These are phyloP conservation scores for Caenorhabditis panamensis DNA, from an alignment of 2,888 invertebrate genomes.

Conservation along the genomic window DNA sequence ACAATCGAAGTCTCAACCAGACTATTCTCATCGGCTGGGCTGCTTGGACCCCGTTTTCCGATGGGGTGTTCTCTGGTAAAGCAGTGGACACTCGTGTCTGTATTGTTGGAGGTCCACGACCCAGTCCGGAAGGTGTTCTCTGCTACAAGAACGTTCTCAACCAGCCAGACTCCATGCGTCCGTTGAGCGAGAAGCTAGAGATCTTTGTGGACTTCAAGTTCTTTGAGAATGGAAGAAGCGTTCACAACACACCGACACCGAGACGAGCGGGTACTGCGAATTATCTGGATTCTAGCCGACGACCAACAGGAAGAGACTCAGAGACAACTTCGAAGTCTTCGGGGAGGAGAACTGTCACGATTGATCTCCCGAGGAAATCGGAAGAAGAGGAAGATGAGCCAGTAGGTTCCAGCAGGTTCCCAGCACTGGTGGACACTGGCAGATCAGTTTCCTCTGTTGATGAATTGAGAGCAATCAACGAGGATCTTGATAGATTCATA, in stretches of 20 bases:
- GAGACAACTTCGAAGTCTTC: conserved; percentile 24
- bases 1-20: conserved; percentile 58
- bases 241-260: conserved; percentile 44
- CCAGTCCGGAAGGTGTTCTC: conserved; percentile 82
- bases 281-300: conserved; percentile 16
- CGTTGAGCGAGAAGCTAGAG: conserved; percentile 35
- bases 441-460: conserved; percentile 50
- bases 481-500: conserved; percentile 33
- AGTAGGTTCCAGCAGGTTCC: conserved; percentile 18
- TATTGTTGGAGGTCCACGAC: conserved; percentile 82
- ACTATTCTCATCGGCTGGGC: conserved; percentile 82
- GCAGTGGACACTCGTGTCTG: conserved; percentile 63
- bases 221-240: conserved; percentile 48
- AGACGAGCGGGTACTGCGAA: conserved; percentile 13
- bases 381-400: not conserved
- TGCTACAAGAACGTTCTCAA: conserved; percentile 81
- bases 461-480: conserved; percentile 41
- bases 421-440: conserved; percentile 38
- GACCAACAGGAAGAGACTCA: conserved; percentile 23
- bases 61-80: conserved; percentile 61
- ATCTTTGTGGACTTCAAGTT: conserved; percentile 53
- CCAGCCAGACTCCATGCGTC: conserved; percentile 26
- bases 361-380: conserved; percentile 12
- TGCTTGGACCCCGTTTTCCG: conserved; percentile 82
- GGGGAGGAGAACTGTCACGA: not conserved